Evolutionary conservation across 92 coral and sea anemone genomes (phyloP), one percentile per base, ranked within the genome.

Genomic region (Umimayanthus kanabou): DNA sequence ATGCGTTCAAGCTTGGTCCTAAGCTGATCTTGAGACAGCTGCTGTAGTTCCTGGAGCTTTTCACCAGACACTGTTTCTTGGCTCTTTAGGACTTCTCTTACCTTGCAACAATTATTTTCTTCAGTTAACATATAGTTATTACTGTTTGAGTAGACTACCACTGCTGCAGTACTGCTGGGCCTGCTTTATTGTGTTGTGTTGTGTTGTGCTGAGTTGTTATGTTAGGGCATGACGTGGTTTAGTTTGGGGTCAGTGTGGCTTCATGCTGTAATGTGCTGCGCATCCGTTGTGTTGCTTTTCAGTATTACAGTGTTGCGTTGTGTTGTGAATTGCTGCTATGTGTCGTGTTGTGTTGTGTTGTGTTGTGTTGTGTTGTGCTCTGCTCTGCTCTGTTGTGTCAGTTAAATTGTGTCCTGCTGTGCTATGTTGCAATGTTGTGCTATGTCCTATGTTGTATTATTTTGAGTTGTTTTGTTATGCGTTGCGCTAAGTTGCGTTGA

Each of bases 1-100:
- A 94, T 89, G 9, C 82, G 88, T 71, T 86, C 92, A 49, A 94
- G 92, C 80, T 88, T 93, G 16, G 80, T 83, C 42, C 87, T 90
- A 61, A 94, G 88, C 26, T 93, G 84, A 30, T 85, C 82, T 88
- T 94, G 95, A 50, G 73, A 61, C 78, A 92, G 80, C 26, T 49
- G 42, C 40, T 83, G 87, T 13, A 83, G 64, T 28, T 83, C 87
- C 74, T 69, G 87, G 42, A 83, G 87, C 64, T 40, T 83, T 28
- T 83, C 87, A 25, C 78, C 87, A 3, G 87, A 83, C n/a, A 70
- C 22, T 37, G 55, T 91, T 55, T 84, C 90, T 50, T 94, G 98
- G 73, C 92, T 95, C 76, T 89, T 72, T 39, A 91, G 89, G 1
- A 95, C 90, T 5, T 91, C 80, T 69, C 65, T 78, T n/a, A 95